phyloP scores from a whole-genome alignment of 2,797 vertebrate species.

The Stomatorhinus walkeri region DNA sequence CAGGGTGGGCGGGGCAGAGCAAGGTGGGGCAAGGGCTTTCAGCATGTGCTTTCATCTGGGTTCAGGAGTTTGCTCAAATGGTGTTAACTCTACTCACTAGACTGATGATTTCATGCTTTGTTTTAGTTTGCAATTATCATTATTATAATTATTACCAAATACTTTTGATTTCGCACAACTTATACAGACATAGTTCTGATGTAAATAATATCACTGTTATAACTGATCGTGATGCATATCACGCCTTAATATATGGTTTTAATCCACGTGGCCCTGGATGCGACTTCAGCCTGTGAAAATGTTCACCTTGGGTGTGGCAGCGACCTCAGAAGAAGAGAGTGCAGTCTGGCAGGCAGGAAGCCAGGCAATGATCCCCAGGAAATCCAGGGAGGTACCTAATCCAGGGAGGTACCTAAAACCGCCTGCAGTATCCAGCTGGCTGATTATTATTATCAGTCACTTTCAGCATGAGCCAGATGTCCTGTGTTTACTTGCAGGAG shows the following conservation, averaged over 20 bases:
- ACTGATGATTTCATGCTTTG: background rate
- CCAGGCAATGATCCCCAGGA: background rate
- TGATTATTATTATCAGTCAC: background rate
- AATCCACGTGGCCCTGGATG: slow-evolving; percentile 33
- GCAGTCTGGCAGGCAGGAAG: background rate
- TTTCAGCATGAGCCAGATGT: background rate
- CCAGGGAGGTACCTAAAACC: background rate
- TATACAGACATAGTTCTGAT: background rate
- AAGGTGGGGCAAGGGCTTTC: background rate
- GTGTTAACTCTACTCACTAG: background rate
- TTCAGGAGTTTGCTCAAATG: background rate
- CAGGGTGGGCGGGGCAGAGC: background rate
- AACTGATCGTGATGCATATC: background rate
- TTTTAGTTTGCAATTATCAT: background rate
- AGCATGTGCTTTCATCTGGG: background rate
- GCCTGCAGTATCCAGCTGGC: background rate
- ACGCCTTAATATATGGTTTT: background rate
- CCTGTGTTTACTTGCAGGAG: slow-evolving; percentile 12
- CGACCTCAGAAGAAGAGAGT: slow-evolving; percentile 1
- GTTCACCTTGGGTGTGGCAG: slow-evolving; percentile 14
- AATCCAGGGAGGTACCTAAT: background rate
- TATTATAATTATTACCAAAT: background rate
- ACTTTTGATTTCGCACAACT: background rate
- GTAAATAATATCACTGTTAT: background rate
- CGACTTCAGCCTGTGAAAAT: slow-evolving; percentile 20